Percentiles rank a stretch among this genome's conserved stretches.
These are phyloP conservation scores for Sceliomorpha sp. DNA, from an alignment of 2,888 invertebrate species.

Conservation along the genomic window DNA sequence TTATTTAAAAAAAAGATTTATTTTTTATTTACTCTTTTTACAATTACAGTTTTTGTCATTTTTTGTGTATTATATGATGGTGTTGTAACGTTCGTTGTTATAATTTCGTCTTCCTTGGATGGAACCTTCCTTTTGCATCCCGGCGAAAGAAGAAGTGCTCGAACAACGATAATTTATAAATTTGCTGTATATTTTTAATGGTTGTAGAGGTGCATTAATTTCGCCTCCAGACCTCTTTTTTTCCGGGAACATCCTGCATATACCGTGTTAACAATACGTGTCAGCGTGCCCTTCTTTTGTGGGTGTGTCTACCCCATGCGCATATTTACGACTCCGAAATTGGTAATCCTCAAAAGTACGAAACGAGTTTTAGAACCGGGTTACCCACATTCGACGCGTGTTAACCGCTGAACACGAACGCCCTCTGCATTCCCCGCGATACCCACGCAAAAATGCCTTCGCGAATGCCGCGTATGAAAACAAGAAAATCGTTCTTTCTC, in stretches of 20 bases:
- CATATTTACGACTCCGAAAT: conserved; percentile 39
- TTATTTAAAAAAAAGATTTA: no score
- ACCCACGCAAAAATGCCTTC: conserved; percentile 34
- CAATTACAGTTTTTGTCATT: no score
- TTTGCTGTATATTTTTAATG: no score
- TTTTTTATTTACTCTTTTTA: no score
- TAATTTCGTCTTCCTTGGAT: no score
- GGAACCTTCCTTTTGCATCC: no score
- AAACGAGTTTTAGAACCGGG: conserved; percentile 77
- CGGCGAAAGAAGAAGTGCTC: no score
- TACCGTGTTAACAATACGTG: conserved; percentile 18
- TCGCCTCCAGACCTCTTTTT: conserved; percentile 18
- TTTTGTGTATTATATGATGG: no score
- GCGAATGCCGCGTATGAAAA: conserved; percentile 20
- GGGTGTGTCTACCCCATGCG: conserved; percentile 29
- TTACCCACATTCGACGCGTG: conserved; percentile 70
- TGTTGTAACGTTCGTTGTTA: no score
- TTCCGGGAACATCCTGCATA: conserved; percentile 17
- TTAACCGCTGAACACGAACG: conserved; percentile 28
- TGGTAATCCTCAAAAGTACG: conserved; percentile 62
- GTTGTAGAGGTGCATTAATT: no score
- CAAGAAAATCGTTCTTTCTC: no score
- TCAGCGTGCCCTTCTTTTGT: conserved; percentile 28
- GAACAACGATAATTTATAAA: no score
- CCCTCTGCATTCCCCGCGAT: conserved; percentile 40